These are phyloP conservation scores for Thinocorus orbignyianus DNA, from an alignment of 2,113 vertebrate species.

Conservation along the genomic window DNA sequence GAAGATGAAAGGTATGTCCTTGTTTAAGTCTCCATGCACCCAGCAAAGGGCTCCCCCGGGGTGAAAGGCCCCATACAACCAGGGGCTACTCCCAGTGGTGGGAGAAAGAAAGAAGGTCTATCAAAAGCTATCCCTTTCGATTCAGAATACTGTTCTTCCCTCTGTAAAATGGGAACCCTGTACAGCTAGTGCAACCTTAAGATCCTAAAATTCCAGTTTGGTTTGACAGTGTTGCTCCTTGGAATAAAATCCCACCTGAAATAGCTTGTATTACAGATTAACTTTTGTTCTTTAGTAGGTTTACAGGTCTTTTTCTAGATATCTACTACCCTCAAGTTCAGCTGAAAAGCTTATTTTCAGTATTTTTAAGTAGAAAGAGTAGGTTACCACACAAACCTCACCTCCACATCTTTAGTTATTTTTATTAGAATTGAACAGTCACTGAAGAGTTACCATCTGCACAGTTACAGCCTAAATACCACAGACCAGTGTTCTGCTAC, in stretches of 20 bases:
- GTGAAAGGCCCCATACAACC: background rate
- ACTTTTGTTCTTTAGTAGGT: background rate
- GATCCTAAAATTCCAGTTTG: background rate
- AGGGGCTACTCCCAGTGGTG: background rate
- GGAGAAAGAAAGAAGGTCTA: background rate
- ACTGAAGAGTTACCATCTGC: background rate
- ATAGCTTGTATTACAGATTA: background rate
- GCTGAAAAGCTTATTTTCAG: background rate
- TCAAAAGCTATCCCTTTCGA: fast-evolving
- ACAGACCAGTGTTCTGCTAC: background rate
- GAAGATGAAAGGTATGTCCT: background rate
- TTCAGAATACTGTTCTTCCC: background rate
- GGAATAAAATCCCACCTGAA: background rate
- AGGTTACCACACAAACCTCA: background rate
- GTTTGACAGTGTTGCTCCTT: background rate
- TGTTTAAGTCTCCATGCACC: background rate
- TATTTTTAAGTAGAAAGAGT: no score
- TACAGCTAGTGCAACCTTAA: background rate
- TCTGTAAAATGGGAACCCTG: fast-evolving
- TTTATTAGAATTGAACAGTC: background rate
- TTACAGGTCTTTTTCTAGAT: background rate
- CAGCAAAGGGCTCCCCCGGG: background rate
- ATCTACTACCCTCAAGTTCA: background rate
- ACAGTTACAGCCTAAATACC: background rate
- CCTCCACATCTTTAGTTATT: background rate